Evolutionary conservation across 2,888 invertebrate genomes (phyloP).

Genomic region (Acanthosepion pharaonis): DNA sequence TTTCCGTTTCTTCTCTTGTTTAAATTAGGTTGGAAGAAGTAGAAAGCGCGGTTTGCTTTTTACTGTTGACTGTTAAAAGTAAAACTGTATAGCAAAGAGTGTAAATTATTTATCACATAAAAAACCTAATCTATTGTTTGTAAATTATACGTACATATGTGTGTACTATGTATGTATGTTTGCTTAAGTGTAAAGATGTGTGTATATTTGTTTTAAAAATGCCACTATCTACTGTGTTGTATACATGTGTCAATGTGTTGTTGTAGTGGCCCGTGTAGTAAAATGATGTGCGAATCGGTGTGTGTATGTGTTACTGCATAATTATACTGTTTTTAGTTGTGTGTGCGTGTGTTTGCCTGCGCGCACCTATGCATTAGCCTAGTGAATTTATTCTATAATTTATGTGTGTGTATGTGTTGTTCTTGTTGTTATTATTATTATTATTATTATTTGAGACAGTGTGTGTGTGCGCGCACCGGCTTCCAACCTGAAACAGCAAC

Average conservation of each 20-base stretch:
- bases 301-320: conserved; percentile 57
- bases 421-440: not conserved
- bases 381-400: not conserved
- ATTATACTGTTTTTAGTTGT: conserved; percentile 57
- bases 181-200: not conserved
- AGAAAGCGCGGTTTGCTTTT: not conserved
- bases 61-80: not conserved
- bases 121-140: not conserved
- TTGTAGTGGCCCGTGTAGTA: conserved; percentile 55
- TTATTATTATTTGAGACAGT: not conserved
- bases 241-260: conserved; percentile 58
- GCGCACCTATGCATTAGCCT: not conserved
- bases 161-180: not conserved
- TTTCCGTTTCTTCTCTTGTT: not conserved
- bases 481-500: not conserved
- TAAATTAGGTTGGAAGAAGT: not conserved
- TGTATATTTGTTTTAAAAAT: not conserved
- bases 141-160: not conserved
- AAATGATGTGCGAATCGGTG: not conserved
- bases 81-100: no score
- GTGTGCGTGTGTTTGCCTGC: conserved; percentile 56
- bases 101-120: no score
- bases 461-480: conserved; percentile 23
- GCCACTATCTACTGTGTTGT: conserved; percentile 33
- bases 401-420: not conserved